Percentiles rank a stretch among this genome's conserved stretches.
phyloP scores from a whole-genome alignment of 2,113 vertebrate genomes.

The Odontesthes bonariensis region DNA sequence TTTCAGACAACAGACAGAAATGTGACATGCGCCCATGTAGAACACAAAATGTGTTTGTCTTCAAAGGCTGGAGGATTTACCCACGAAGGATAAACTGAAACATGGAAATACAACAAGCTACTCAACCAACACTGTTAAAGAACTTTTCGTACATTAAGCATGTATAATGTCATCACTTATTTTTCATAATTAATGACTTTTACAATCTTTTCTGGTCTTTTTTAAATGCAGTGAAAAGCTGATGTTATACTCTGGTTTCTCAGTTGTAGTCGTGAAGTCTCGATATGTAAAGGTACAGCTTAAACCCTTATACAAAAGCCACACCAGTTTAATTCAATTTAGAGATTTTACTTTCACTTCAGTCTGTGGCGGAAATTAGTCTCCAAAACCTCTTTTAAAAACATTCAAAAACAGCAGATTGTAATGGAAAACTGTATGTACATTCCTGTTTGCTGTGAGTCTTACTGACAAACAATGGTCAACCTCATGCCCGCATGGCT shows the following conservation, averaged over 20 bases:
- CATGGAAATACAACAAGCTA: conserved; percentile 10
- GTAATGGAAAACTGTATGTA: conserved; percentile 1
- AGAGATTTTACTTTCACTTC: not conserved
- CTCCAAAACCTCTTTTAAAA: not conserved
- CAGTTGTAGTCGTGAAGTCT: conserved; percentile 15
- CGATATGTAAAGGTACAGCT: not conserved
- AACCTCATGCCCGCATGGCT: conserved; percentile 36
- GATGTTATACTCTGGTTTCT: conserved; percentile 8
- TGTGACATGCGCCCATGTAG: conserved; percentile 41
- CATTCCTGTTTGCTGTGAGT: conserved; percentile 47
- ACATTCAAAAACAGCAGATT: not conserved
- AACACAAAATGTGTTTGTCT: conserved; percentile 17
- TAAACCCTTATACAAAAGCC: too few relatives aligned
- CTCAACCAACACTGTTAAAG: not conserved
- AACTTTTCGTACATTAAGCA: not conserved
- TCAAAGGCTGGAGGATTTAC: not conserved
- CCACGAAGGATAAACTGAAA: not conserved
- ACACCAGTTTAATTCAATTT: not conserved
- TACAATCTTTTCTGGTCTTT: not conserved
- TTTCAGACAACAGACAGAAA: conserved; percentile 42
- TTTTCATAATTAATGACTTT: not conserved
- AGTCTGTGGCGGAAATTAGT: not conserved
- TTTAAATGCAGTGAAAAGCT: not conserved
- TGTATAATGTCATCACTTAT: too few relatives aligned
- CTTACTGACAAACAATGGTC: conserved; percentile 56